Percentiles rank a stretch among this genome's conserved stretches.
These are phyloP conservation scores for Deilephila porcellus DNA, from an alignment of 2,888 invertebrate genomes.

Conservation along the genomic window DNA sequence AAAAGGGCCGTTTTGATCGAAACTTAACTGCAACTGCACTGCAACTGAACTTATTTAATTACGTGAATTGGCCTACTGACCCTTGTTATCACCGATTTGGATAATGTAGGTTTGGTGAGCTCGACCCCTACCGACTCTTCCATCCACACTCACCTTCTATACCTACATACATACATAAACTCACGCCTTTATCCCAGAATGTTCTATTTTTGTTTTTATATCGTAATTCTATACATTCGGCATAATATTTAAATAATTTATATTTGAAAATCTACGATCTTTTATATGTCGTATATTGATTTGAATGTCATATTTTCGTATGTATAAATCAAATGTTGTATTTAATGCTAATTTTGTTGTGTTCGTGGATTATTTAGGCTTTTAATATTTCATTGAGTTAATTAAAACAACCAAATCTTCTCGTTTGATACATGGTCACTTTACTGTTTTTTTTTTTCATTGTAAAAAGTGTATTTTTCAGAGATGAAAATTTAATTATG, in stretches of 20 bases:
- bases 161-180: too few relatives aligned
- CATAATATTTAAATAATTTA: not conserved
- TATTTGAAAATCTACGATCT: not conserved
- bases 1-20: too few relatives aligned
- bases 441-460: not conserved
- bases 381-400: constrained; percentile 2
- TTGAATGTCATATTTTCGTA: not conserved
- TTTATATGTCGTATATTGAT: not conserved
- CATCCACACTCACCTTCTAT: too few relatives aligned
- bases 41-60: too few relatives aligned
- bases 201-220: not conserved
- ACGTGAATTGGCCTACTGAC: too few relatives aligned
- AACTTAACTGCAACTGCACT: too few relatives aligned
- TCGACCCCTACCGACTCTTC: too few relatives aligned
- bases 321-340: constrained; percentile 2
- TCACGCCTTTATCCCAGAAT: too few relatives aligned
- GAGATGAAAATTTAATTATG: too few relatives aligned
- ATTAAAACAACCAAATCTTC: not conserved
- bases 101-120: too few relatives aligned
- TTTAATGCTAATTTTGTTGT: constrained; percentile 6
- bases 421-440: not conserved
- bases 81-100: too few relatives aligned
- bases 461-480: not conserved
- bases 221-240: not conserved
- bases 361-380: constrained; percentile 12